Percentiles rank a stretch among this genome's conserved stretches.
phyloP scores from a whole-genome alignment of 2,888 invertebrate species.

The Dromius quadrimaculatus region DNA sequence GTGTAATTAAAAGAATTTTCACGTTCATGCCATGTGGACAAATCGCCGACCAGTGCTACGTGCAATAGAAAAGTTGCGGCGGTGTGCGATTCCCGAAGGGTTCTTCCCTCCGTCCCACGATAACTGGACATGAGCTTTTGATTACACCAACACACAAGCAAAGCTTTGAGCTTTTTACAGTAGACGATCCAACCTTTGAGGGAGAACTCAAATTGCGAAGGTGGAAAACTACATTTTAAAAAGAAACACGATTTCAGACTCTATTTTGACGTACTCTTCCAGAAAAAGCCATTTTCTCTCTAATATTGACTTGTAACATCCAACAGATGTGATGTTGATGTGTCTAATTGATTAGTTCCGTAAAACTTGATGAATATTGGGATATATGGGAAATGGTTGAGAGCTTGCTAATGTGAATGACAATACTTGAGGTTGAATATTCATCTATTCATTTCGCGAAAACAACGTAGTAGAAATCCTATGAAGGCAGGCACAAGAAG shows the following conservation, averaged over 20 bases:
- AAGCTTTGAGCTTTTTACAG: slow-evolving; percentile 38
- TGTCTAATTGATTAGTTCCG: too few species aligned
- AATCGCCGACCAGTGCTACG: slow-evolving; percentile 24
- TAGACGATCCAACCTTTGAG: neutral
- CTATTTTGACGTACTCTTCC: too few species aligned
- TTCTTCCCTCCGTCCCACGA: slow-evolving; percentile 34
- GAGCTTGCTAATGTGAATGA: slow-evolving; percentile 10
- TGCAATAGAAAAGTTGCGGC: slow-evolving; percentile 48
- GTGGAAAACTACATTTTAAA: too few species aligned
- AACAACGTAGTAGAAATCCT: slow-evolving; percentile 44
- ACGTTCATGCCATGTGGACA: slow-evolving; percentile 49
- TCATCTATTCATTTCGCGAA: slow-evolving; percentile 43
- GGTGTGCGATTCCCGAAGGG: slow-evolving; percentile 40
- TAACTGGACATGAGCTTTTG: slow-evolving; percentile 51
- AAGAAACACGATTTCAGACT: too few species aligned
- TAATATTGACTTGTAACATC: too few species aligned
- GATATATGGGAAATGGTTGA: neutral
- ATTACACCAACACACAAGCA: slow-evolving; percentile 35
- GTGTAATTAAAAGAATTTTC: slow-evolving; percentile 50
- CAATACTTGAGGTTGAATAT: slow-evolving; percentile 16
- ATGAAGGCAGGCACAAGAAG: slow-evolving; percentile 21
- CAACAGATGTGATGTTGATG: too few species aligned
- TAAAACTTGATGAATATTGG: too few species aligned
- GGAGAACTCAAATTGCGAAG: neutral
- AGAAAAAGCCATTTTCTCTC: too few species aligned